Evolutionary conservation across 2,113 vertebrate species (phyloP), one percentile per base, ranked within the genome.

Genomic region (Phrynosoma platyrhinos): DNA sequence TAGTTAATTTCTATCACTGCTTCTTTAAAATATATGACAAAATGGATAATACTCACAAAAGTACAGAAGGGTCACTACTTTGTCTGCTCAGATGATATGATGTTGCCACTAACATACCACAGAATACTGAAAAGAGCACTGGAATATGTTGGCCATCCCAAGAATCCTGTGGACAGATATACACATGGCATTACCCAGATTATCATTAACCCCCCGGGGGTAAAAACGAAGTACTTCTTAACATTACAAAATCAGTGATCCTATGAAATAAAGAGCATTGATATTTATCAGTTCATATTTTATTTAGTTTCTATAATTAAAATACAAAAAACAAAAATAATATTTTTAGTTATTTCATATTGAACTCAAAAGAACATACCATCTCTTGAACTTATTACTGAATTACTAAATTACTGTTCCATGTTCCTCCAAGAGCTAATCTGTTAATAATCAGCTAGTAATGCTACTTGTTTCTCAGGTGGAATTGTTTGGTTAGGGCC

Each of bases 91-190:
- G 98, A 96, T 99, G 99, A 97, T 99, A 99, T 0, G 98, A 99
- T 93, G 98, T 93, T 8, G 98, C 99, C 96, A 99, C 98, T 95
- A 99, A 94, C 80, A 99, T 98, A 92, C 99, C 99, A 94, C 99
- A 99, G 95, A 99, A 99, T 88, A 99, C 95, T 16, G 99, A 99
- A 91, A 99, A 99, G 85, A 99, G 97, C 81, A 99, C 99, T 36
- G 99, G 99, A 97, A 99, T 98, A 97, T 99, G 99, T 74, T 99
- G 98, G 79, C 98, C 98, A 95, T 99, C 98, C 98, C 98, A 99
- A 6, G 97, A 98, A 95, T 99, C 98, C 99, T 99, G 89, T n/a
- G 83, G 10, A 87, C 1, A 87, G 71, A 95, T 84, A 93, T 42
- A 23, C 16, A 5, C 23, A 71, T 7, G 68, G 62, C 75, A n/a